Evolutionary conservation across 2,888 invertebrate genomes (phyloP).

Genomic region (Thymelicus sylvestris): DNA sequence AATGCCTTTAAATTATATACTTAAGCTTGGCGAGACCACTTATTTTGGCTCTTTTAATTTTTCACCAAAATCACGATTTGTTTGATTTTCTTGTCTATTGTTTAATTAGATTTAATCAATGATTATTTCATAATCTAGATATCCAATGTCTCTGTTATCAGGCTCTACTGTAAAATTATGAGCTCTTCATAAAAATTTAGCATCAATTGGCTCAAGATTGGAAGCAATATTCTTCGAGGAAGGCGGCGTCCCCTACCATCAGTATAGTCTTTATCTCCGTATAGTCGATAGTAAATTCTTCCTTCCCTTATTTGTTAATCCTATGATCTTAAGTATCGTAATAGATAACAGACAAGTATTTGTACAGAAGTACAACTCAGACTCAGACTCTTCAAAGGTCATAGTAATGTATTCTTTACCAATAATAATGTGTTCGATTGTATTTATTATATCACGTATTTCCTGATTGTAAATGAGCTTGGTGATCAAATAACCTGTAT

Average conservation of each 20-base stretch:
- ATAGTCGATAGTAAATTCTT: constrained; percentile 13
- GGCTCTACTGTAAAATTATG: constrained; percentile 6
- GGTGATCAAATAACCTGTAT: constrained; percentile 12
- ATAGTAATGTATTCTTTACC: no score
- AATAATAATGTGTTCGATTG: no score
- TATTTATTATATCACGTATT: background rate
- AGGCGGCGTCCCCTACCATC: constrained; percentile 1
- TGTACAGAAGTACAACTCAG: no score
- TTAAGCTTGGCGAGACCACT: no score
- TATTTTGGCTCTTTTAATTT: no score
- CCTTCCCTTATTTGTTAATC: background rate
- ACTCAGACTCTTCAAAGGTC: no score
- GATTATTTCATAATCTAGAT: no score
- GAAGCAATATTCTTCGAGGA: constrained; percentile 1
- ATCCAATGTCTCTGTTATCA: background rate
- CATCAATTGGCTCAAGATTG: constrained; percentile 19
- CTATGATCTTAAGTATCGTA: background rate
- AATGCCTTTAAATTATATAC: no score
- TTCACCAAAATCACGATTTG: no score
- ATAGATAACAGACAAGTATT: no score
- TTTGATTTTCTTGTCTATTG: no score
- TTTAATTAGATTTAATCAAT: no score
- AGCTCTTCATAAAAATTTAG: constrained; percentile 25
- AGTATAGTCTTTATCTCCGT: constrained; percentile 12
- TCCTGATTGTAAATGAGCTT: constrained; percentile 1